phyloP scores from a whole-genome alignment of 2,113 vertebrate species.

The Coptodon bakossiorum region DNA sequence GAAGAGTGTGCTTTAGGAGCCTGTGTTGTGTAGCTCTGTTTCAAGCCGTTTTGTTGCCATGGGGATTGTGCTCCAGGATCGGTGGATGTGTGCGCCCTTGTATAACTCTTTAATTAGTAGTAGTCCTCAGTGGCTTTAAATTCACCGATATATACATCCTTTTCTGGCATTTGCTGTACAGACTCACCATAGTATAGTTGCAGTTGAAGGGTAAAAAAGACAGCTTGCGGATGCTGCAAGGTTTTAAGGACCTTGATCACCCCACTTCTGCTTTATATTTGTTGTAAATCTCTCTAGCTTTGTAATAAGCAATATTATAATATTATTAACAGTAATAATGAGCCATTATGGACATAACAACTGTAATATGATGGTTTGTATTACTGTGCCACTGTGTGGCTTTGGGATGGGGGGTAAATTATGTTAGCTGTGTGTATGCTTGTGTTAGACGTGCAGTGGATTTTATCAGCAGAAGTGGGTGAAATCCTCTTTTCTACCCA shows the following conservation, averaged over 20 bases:
- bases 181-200: background rate
- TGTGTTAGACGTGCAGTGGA: slow-evolving; percentile 17
- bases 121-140: slow-evolving; percentile 2
- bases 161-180: slow-evolving; percentile 15
- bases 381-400: slow-evolving; percentile 77
- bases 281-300: slow-evolving; percentile 68
- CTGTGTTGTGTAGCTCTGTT: slow-evolving; percentile 10
- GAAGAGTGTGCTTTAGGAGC: slow-evolving; percentile 20
- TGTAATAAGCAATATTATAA: slow-evolving; percentile 53
- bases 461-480: slow-evolving; percentile 6
- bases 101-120: slow-evolving; percentile 24
- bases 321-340: slow-evolving; percentile 14
- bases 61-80: background rate
- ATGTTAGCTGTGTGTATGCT: slow-evolving; percentile 41
- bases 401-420: slow-evolving; percentile 56
- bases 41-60: slow-evolving; percentile 17
- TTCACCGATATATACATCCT: slow-evolving; percentile 17
- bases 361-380: slow-evolving; percentile 48
- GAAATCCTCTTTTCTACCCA: slow-evolving; percentile 3
- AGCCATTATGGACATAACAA: slow-evolving; percentile 50
- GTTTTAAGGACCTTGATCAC: background rate
- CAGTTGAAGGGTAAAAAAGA: background rate
- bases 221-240: background rate
- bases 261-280: slow-evolving; percentile 44
- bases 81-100: background rate